phyloP scores from a whole-genome alignment of 30 jellyfish, hydroid and myxozoan genomes.

The Pelagia noctiluca region DNA sequence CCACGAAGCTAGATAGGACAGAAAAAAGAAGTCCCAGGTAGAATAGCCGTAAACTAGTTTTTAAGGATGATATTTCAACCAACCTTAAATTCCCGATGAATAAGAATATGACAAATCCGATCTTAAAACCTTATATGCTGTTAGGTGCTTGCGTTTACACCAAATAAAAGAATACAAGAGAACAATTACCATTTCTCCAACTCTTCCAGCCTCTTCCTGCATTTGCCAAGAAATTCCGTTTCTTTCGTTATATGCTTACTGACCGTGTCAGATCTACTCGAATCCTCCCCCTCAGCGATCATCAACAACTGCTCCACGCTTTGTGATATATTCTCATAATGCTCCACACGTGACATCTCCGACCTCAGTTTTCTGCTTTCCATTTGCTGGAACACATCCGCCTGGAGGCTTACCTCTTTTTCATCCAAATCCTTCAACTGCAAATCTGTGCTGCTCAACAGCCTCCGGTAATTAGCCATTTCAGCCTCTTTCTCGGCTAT shows the following conservation, averaged over 20 bases:
- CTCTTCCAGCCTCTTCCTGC: slow-evolving; percentile 67
- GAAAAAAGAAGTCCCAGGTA: too few relatives aligned
- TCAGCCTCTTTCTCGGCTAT: slow-evolving; percentile 69
- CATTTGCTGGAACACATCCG: slow-evolving; percentile 27
- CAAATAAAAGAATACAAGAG: background rate
- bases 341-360: slow-evolving; percentile 54
- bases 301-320: slow-evolving; percentile 72
- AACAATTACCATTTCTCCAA: slow-evolving; percentile 61
- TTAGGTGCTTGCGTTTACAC: background rate
- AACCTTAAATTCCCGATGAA: too few relatives aligned
- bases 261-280: slow-evolving; percentile 15
- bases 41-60: too few relatives aligned
- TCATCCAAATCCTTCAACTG: slow-evolving; percentile 59
- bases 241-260: slow-evolving; percentile 52
- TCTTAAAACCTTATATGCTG: background rate
- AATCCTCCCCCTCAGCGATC: slow-evolving; percentile 70
- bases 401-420: slow-evolving; percentile 49
- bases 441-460: slow-evolving; percentile 16
- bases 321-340: slow-evolving; percentile 64
- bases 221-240: slow-evolving; percentile 63
- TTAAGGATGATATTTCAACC: too few relatives aligned
- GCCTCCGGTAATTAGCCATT: slow-evolving; percentile 27
- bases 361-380: slow-evolving; percentile 56
- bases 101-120: too few relatives aligned
- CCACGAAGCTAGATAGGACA: too few relatives aligned